Percentiles rank a stretch among this genome's conserved stretches.
These are phyloP conservation scores for Erinaceus europaeus DNA, from an alignment of 2,113 vertebrate genomes.

Conservation along the genomic window DNA sequence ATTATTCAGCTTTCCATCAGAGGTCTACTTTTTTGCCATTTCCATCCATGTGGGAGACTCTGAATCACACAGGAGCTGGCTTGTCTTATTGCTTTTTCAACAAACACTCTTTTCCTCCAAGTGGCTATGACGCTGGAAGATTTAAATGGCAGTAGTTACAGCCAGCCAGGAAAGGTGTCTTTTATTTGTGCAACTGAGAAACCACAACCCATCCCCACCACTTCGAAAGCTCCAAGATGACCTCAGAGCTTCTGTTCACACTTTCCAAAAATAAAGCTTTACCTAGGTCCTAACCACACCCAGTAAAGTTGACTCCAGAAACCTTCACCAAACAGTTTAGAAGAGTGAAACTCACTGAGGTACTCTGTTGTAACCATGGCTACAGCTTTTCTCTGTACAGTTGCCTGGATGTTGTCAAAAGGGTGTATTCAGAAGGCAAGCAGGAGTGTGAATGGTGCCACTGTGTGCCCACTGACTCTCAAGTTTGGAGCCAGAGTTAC, in stretches of 20 bases:
- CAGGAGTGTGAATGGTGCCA: not conserved
- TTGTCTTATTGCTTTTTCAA: slow-evolving; percentile 40
- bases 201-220: not conserved
- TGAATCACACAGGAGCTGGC: slow-evolving; percentile 12
- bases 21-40: slow-evolving; percentile 50
- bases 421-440: not conserved
- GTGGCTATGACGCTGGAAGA: not conserved
- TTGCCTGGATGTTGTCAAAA: slow-evolving; percentile 38
- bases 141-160: not conserved
- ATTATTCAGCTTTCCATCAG: slow-evolving; percentile 5
- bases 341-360: not conserved
- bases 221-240: slow-evolving; percentile 31
- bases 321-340: not conserved
- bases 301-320: slow-evolving; percentile 7
- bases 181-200: slow-evolving; percentile 27
- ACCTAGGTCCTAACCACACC: slow-evolving; percentile 57
- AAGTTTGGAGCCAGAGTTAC: not conserved
- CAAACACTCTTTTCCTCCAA: not conserved
- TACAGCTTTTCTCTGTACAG: slow-evolving; percentile 38
- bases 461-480: not conserved
- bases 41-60: slow-evolving; percentile 37
- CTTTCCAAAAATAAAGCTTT: slow-evolving; percentile 61
- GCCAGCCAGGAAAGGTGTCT: not conserved
- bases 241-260: slow-evolving; percentile 44
- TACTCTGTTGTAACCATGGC: slow-evolving; percentile 40